Percentiles rank a stretch among this genome's conserved stretches.
Conservation (phyloP, 2,888 invertebrate genomes). For the Tetanocera ferruginea region DNA sequence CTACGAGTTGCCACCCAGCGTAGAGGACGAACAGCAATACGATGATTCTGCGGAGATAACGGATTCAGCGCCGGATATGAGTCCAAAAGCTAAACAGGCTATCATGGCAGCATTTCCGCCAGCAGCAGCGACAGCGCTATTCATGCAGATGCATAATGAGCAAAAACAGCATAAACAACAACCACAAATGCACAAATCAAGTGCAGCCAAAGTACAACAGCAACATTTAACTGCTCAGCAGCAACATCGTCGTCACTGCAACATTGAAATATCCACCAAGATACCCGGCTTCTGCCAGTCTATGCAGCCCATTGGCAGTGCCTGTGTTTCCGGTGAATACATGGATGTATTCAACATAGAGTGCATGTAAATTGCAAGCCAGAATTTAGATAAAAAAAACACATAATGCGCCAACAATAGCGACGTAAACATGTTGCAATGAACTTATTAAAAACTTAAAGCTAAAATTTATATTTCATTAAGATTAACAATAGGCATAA, state of each 20-base stretch:
- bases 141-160: conserved; percentile 7
- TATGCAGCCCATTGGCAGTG: conserved; percentile 61
- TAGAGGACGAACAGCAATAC: neutral
- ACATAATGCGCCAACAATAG: neutral
- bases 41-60: neutral
- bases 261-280: conserved; percentile 63
- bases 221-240: conserved; percentile 18
- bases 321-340: conserved; percentile 65
- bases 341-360: conserved; percentile 61
- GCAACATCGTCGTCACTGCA: conserved; percentile 54
- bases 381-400: neutral
- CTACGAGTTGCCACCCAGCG: neutral
- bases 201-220: neutral
- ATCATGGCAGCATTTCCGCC: conserved; percentile 13
- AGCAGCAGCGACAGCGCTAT: conserved; percentile 12
- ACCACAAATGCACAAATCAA: conserved; percentile 2
- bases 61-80: conserved; percentile 5
- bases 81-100: neutral
- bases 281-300: conserved; percentile 63
- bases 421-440: no score
- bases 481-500: neutral
- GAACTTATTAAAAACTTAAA: neutral
- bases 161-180: neutral
- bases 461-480: neutral
- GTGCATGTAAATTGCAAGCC: conserved; percentile 51